These are phyloP conservation scores for Cherax quadricarinatus DNA, from an alignment of 1,140 invertebrate species.

Conservation along the genomic window DNA sequence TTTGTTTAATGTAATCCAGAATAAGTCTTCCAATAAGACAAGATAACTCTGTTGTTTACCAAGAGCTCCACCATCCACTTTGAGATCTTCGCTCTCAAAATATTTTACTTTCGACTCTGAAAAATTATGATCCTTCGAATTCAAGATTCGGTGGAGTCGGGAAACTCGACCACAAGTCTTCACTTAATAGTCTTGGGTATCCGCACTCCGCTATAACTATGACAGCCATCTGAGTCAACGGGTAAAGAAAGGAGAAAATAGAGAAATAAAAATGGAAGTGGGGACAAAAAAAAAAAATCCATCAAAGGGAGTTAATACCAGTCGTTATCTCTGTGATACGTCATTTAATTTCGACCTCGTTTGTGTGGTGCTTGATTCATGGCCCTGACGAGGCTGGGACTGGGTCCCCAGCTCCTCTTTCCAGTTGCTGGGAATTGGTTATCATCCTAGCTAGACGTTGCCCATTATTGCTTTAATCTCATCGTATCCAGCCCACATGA, in stretches of 20 bases:
- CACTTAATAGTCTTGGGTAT: not conserved
- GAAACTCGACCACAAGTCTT: not conserved
- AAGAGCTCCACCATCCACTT: too few species aligned
- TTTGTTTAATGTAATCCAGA: too few species aligned
- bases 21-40: too few species aligned
- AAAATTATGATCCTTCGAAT: not conserved
- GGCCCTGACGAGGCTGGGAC: not conserved
- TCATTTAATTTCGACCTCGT: not conserved
- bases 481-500: not conserved
- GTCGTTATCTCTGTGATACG: not conserved
- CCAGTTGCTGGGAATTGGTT: not conserved
- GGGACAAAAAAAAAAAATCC: too few species aligned
- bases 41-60: too few species aligned
- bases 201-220: not conserved
- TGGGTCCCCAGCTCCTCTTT: not conserved
- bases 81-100: too few species aligned
- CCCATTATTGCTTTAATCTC: not conserved
- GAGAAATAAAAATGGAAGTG: too few species aligned
- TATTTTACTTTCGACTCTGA: not conserved
- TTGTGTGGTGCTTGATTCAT: slow-evolving; percentile 1
- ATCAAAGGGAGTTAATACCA: not conserved
- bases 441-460: not conserved
- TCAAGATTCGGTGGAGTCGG: not conserved
- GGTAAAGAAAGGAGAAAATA: not conserved
- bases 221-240: too few species aligned